These are phyloP conservation scores for Pipra filicauda DNA, from an alignment of 2,113 vertebrate species.

Conservation along the genomic window DNA sequence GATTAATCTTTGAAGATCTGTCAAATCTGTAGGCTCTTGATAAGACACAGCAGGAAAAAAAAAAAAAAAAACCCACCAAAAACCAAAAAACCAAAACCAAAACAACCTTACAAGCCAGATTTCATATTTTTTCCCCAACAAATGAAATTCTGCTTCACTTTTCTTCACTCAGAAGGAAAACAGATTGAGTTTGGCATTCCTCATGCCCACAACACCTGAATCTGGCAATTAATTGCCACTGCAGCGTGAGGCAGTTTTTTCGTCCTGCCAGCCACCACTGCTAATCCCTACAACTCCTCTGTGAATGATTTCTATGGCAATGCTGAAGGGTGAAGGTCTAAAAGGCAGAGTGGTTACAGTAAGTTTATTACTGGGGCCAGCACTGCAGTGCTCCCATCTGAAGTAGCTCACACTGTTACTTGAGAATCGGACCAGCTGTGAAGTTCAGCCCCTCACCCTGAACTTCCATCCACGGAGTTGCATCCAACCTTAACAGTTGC, in stretches of 20 bases:
- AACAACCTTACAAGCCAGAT: not conserved
- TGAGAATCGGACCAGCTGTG: not conserved
- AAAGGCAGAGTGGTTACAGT: not conserved
- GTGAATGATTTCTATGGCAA: not conserved
- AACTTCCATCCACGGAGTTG: not conserved
- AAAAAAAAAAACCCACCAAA: accelerated
- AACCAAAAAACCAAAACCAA: not conserved
- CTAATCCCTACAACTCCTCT: not conserved
- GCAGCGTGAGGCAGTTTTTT: not conserved
- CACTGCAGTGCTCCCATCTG: not conserved
- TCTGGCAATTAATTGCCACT: not conserved
- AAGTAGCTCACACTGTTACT: accelerated
- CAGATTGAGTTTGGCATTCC: not conserved
- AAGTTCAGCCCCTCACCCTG: not conserved
- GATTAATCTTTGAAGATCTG: not conserved
- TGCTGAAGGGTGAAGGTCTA: not conserved
- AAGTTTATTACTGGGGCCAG: not conserved
- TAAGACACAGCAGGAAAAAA: not conserved
- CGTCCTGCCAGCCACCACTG: not conserved
- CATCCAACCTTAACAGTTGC: not conserved
- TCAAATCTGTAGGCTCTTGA: not conserved
- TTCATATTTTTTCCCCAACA: not conserved
- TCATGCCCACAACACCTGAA: not conserved
- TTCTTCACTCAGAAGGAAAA: not conserved
- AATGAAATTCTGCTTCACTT: not conserved